Base-by-base conservation (phyloP, 1,140 invertebrate genomes). In the Pseudomyrmex cubaensis region DNA sequence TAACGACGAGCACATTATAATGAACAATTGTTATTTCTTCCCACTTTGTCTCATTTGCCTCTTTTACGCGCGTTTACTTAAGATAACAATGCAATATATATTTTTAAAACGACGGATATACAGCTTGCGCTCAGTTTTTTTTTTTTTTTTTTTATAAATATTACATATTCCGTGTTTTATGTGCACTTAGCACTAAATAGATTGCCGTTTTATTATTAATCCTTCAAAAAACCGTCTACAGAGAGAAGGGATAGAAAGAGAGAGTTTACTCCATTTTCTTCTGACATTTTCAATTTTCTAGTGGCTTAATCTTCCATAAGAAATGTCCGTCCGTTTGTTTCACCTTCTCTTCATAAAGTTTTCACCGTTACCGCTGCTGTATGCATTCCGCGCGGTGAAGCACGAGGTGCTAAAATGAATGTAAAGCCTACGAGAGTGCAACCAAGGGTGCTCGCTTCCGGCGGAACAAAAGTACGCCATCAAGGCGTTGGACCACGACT, bases 381-480 rank as follows among this genome's bases (percentile, higher is more conserved):
- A 54, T 78, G 82, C 67, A 74, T 84, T 80, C 69, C 56, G 17
- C 64, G 52, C 44, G 35, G 7, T 52, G 70, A 44, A 66, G 48
- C 64, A 82, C 59, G 25, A 48, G 62, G 67, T 57, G 66, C 22
- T 61, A 50, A 66, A 13, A 59, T 22, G 54, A 84, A 87, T 72
- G 62, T 80, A 84, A 52, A 69, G 10, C 66, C 54, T 70, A 70
- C 52, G 5, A 66, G 5, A 66, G 44, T 5, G 56, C 35, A 35
- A 62, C 72, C 61, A 61, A 85, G 70, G 50, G 50, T 72, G 72
- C n/a, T 56, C 52, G 57, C 77, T 87, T 87, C 85, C 76, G 75
- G 64, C 52, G 72, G 72, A 83, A 90, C 86, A 88, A 76, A 90
- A 90, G 87, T 87, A 63, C 59, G 77, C 86, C 90, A 90, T 88